Conservation (phyloP, 2,113 vertebrate species). For the Catharus fuscescens region DNA sequence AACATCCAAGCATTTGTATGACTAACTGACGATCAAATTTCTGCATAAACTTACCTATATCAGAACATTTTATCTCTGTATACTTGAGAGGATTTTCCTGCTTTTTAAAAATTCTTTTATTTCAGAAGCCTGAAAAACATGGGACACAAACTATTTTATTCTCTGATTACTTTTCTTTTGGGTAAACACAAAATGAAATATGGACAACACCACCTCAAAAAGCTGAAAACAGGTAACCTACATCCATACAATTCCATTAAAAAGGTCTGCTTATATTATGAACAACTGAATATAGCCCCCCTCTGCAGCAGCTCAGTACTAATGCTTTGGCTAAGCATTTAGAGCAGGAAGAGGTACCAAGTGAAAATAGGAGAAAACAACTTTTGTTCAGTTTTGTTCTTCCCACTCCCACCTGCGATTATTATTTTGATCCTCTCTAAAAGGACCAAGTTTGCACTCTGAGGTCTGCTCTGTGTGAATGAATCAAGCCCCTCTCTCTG, state of each 20-base stretch:
- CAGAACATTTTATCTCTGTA: not conserved
- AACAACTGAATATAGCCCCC: not conserved
- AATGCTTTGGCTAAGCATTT: not conserved
- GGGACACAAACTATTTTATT: not conserved
- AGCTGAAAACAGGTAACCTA: not conserved
- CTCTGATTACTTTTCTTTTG: not conserved
- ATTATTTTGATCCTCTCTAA: not conserved
- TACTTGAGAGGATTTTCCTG: not conserved
- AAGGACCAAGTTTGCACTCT: not conserved
- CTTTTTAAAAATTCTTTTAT: not conserved
- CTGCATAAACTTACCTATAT: not conserved
- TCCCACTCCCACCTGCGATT: not conserved
- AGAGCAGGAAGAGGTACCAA: not conserved
- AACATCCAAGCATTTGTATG: conserved; percentile 3
- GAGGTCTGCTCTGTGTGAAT: not conserved
- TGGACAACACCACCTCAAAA: not conserved
- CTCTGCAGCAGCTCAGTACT: not conserved
- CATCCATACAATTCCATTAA: not conserved
- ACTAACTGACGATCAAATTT: conserved; percentile 15
- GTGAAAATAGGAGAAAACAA: not conserved
- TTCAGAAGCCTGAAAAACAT: not conserved
- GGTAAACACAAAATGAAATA: not conserved
- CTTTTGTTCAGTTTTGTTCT: not conserved
- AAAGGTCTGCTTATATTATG: not conserved
- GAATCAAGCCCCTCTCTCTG: not conserved